Evolutionary conservation across 1,140 invertebrate species (phyloP), one percentile per base, ranked within the genome.

Genomic region (Gonioctena quinquepunctata): DNA sequence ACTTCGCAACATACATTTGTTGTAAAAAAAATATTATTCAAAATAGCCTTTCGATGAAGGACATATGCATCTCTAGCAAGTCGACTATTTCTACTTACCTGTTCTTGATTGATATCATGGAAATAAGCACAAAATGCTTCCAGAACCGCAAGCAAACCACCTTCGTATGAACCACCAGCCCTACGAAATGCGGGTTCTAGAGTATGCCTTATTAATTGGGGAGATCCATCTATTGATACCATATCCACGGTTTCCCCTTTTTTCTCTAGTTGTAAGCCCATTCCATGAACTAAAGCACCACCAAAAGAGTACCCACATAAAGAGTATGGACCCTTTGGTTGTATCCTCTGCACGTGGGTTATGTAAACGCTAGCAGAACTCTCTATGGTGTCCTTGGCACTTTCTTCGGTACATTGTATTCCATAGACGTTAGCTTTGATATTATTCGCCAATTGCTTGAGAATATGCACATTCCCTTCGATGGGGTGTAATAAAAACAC

Each of bases 251-350:
- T n/a, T 42, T 72, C 61, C 7, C 66, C 66, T 18, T 23, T 13
- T n/a, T 66, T 72, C 48, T 72, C 71, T 26, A 72, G 18, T 28
- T 69, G 66, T 13, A 66, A 8, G 1, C 21, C 67, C 13, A 69
- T 62, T 28, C 69, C 71, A 42, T 64, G 60, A 8, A 5, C 50
- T 18, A 72, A 33, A 6, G 13, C 8, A 8, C 61, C 61, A 52
- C 71, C 71, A 66, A 54, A 72, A 2, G 71, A 72, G 49, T 72
- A 72, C 1, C 71, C 71, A 18, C 66, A 68, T 3, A 72, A 18
- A 13, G 19, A 52, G 25, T 72, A 72, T 8, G 66, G 61, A 5
- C 71, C 71, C 16, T 27, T 50, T 3, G 61, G 42, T 66, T 72
- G 66, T 6, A 66, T 63, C 0, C 7, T 23, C 52, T 54, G 68